These are phyloP conservation scores for Pseudomugil gertrudae DNA, from an alignment of 2,797 vertebrate species.

Conservation along the genomic window DNA sequence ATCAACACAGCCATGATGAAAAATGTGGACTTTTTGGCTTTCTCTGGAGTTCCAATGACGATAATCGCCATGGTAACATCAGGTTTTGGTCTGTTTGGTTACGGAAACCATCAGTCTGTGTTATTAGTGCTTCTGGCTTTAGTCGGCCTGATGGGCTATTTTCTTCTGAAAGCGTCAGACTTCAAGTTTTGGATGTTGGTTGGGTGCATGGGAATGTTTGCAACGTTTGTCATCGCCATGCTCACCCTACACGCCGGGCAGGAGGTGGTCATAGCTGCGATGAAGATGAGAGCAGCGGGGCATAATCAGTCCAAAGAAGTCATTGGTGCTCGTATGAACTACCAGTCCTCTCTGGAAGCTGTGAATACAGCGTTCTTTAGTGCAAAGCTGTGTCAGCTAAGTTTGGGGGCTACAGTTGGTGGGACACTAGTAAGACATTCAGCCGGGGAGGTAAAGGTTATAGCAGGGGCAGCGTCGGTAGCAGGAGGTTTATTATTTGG, in stretches of 20 bases:
- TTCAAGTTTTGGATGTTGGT: constrained; percentile 76
- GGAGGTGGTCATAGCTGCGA: constrained; percentile 31
- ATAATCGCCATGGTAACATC: constrained; percentile 57
- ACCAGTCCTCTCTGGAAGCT: constrained; percentile 55
- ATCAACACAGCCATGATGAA: constrained; percentile 62
- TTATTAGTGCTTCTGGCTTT: constrained; percentile 53
- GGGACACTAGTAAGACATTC: constrained; percentile 56
- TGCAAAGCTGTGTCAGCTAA: constrained; percentile 62
- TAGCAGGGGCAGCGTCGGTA: constrained; percentile 55
- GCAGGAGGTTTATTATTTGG: constrained; percentile 33
- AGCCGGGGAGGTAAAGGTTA: constrained; percentile 51
- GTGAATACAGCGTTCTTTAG: constrained; percentile 57
- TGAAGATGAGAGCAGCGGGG: constrained; percentile 30
- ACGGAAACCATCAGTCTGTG: constrained; percentile 58
- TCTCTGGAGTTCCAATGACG: constrained; percentile 70
- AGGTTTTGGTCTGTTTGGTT: constrained; percentile 63
- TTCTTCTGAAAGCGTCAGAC: constrained; percentile 48
- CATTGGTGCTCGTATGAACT: constrained; percentile 35
- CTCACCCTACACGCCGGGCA: constrained; percentile 67
- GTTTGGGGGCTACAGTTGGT: constrained; percentile 64
- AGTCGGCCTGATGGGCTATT: constrained; percentile 42
- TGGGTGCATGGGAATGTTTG: constrained; percentile 66
- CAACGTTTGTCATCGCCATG: constrained; percentile 62
- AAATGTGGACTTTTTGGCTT: constrained; percentile 69
- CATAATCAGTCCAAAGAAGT: constrained; percentile 19